These are phyloP conservation scores for Corvus hawaiiensis DNA, from an alignment of 2,113 vertebrate species.

Conservation along the genomic window DNA sequence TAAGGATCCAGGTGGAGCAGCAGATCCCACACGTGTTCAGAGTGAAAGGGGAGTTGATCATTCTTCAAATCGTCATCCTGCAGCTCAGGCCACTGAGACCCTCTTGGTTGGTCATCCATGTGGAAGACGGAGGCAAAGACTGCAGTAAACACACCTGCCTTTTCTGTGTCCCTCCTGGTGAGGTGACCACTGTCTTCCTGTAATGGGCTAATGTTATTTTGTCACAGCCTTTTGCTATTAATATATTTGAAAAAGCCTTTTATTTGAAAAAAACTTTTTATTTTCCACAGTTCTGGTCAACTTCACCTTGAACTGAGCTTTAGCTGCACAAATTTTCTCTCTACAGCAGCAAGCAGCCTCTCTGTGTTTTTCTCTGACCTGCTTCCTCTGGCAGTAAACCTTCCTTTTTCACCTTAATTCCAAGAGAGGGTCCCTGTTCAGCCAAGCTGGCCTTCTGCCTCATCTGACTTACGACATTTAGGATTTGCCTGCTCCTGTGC, in stretches of 20 bases:
- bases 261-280: neutral
- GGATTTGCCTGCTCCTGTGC: neutral
- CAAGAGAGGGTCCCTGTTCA: neutral
- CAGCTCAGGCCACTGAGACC: neutral
- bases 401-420: neutral
- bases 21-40: accelerated
- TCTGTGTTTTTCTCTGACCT: neutral
- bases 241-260: neutral
- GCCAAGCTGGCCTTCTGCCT: neutral
- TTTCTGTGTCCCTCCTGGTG: neutral
- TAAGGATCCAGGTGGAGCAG: too few species aligned
- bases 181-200: neutral
- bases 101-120: neutral
- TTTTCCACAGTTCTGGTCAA: neutral
- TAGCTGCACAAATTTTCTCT: neutral
- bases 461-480: accelerated
- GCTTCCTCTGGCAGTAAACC: neutral
- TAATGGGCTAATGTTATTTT: neutral
- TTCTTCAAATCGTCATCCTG: neutral
- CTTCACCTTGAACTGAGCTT: neutral
- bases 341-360: neutral
- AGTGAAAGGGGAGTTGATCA: too few species aligned
- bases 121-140: neutral
- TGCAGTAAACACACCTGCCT: neutral
- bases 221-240: neutral